Evolutionary conservation across 2,888 invertebrate species (phyloP).

Genomic region (Cantharis nigra): DNA sequence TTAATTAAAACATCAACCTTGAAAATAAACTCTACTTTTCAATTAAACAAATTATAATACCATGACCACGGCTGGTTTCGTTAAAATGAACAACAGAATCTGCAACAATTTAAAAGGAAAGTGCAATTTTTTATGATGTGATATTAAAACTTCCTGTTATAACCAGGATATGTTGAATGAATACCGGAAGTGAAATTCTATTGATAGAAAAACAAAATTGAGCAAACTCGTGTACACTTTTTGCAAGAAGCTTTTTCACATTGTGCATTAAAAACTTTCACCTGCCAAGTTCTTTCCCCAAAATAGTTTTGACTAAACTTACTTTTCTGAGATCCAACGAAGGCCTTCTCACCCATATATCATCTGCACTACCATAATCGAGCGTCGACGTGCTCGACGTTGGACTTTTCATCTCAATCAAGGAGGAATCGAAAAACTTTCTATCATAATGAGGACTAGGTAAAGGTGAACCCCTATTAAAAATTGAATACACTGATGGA

Average conservation of each 20-base stretch:
- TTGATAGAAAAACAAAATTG: background rate
- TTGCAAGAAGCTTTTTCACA: background rate
- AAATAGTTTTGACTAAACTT: constrained; percentile 45
- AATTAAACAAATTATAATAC: background rate
- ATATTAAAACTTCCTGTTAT: background rate
- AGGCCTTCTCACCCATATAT: constrained; percentile 72
- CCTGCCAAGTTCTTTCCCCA: background rate
- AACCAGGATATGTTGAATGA: background rate
- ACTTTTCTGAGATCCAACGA: constrained; percentile 61
- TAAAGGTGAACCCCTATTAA: constrained; percentile 58
- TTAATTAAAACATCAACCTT: background rate
- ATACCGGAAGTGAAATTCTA: constrained; percentile 6
- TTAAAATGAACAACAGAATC: background rate
- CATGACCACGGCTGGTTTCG: background rate
- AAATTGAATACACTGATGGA: constrained; percentile 66
- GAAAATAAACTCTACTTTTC: background rate
- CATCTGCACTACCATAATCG: constrained; percentile 62
- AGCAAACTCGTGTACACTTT: background rate
- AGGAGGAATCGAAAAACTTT: constrained; percentile 79
- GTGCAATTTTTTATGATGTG: background rate
- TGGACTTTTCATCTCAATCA: constrained; percentile 78
- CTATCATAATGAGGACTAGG: constrained; percentile 75
- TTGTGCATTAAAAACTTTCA: background rate
- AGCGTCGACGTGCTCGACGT: constrained; percentile 68
- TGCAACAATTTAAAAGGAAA: background rate